Evolutionary conservation across 2,888 invertebrate genomes (phyloP), one percentile per base, ranked within the genome.

Genomic region (Molorchus minor): DNA sequence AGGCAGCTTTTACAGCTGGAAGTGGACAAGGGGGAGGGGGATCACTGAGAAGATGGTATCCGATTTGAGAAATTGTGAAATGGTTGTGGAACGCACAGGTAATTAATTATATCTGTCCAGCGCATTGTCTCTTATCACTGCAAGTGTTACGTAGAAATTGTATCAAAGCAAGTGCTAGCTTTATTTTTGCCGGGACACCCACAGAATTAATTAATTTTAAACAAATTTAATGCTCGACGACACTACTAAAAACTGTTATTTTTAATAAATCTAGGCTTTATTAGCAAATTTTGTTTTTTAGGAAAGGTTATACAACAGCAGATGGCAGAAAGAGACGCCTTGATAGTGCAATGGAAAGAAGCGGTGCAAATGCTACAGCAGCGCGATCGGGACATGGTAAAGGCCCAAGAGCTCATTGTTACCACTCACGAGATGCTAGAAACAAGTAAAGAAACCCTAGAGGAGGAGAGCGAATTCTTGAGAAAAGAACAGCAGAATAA

Each of bases 261-360:
- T n/a, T n/a, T n/a, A n/a, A n/a, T n/a, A n/a, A n/a, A n/a, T n/a
- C n/a, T n/a, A n/a, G n/a, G n/a, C n/a, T n/a, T n/a, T n/a, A n/a
- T n/a, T n/a, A n/a, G n/a, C n/a, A n/a, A n/a, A n/a, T n/a, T n/a
- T n/a, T n/a, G n/a, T n/a, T n/a, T n/a, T n/a, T n/a, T n/a, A n/a
- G n/a, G n/a, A n/a, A 79, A 78, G 64, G 71, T 75, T 20, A 73
- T 80, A 12, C 75, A 75, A 54, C 75, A 87, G 67, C 86, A 88
- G 5, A 85, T 89, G 75, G 82, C 84, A 41, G 89, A 91, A 73
- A 83, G 91, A 10, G 85, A 86, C 25, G 83, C 87, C 61, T 84
- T 91, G 81, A 87, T 91, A 73, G 78, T 80, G 1, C 91, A 89
- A 70, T 92, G 92, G 92, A 86, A 89, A 43, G 83, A 84, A 36